phyloP scores from a whole-genome alignment of 2,797 vertebrate genomes.

The Aselliscus stoliczkanus region DNA sequence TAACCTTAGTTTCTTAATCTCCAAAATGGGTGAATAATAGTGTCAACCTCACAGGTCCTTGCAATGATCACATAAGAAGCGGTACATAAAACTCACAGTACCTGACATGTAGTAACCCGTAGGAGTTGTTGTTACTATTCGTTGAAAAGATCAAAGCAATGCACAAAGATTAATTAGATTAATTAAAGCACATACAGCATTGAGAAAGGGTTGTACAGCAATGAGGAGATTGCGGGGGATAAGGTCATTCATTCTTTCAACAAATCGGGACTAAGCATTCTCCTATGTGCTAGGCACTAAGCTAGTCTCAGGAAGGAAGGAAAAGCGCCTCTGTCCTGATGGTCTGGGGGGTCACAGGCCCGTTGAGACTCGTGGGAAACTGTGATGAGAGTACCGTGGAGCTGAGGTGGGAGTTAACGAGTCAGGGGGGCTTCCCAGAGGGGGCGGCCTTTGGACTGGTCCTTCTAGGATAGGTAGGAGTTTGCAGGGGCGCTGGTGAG shows the following conservation, averaged over 20 bases:
- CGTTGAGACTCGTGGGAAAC: background rate
- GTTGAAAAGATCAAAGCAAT: background rate
- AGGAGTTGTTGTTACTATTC: too few species aligned
- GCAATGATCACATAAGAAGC: background rate
- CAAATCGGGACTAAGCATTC: background rate
- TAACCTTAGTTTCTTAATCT: background rate
- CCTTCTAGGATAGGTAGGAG: background rate
- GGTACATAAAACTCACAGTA: background rate
- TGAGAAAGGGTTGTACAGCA: background rate
- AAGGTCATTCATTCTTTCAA: background rate
- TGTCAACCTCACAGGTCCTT: background rate
- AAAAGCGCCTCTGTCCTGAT: background rate
- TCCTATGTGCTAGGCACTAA: background rate
- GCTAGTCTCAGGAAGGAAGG: background rate
- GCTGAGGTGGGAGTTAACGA: background rate
- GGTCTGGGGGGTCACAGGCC: background rate
- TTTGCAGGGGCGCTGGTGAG: background rate
- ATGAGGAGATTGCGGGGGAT: background rate
- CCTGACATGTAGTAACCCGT: background rate
- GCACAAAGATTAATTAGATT: background rate
- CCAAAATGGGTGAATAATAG: background rate
- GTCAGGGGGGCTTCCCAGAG: background rate
- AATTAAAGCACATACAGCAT: too few species aligned
- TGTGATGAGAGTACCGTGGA: background rate
- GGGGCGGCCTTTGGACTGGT: background rate